Conservation (phyloP, 2,113 vertebrate species). For the Micronycteris hirsuta region DNA sequence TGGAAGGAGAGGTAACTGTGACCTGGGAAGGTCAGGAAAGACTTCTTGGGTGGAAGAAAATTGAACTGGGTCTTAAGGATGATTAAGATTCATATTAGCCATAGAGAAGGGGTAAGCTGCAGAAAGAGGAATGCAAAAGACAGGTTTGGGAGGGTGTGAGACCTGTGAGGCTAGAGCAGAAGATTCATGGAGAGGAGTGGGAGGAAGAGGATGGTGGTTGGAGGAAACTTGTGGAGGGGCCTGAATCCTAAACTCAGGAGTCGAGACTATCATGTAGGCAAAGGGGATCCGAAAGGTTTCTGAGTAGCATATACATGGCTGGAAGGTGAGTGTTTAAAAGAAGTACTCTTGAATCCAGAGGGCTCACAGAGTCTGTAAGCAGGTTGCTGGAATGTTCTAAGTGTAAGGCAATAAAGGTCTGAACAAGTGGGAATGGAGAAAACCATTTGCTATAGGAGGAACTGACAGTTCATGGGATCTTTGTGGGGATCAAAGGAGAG, state of each 20-base stretch:
- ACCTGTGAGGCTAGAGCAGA: neutral
- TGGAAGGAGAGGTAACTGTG: neutral
- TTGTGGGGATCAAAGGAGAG: neutral
- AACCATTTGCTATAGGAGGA: neutral
- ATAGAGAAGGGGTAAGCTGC: neutral
- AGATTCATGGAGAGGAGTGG: neutral
- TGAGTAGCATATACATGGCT: neutral
- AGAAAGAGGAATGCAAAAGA: neutral
- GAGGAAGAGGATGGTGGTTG: neutral
- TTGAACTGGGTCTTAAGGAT: neutral
- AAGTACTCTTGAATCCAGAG: neutral
- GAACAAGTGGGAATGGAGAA: constrained; percentile 6
- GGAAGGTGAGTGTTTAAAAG: neutral
- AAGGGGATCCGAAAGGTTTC: neutral
- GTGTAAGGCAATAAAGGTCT: neutral
- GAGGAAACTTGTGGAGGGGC: neutral
- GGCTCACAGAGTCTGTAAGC: neutral
- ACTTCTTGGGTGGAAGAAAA: neutral
- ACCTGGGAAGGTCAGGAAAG: neutral
- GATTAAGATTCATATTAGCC: neutral
- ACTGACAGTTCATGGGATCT: neutral
- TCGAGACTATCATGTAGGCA: neutral
- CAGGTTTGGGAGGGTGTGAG: neutral
- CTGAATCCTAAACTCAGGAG: neutral
- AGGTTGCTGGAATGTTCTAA: neutral